Evolutionary conservation across 2,797 vertebrate genomes (phyloP).

Genomic region (Centroberyx gerrardi): DNA sequence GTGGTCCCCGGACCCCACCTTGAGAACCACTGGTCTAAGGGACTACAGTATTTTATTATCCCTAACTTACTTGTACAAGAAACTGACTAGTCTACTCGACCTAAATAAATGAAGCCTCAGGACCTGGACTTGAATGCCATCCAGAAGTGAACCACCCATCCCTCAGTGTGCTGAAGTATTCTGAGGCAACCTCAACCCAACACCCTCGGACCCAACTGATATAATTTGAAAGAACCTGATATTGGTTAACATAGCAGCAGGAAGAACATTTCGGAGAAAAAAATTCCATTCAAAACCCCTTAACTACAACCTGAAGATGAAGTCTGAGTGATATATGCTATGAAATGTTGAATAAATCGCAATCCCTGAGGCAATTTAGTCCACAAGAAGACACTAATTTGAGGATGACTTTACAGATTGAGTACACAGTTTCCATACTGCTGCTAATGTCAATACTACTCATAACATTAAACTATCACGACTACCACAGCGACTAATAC

Average conservation of each 20-base stretch:
- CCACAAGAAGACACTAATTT: too few species aligned
- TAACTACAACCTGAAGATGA: neutral
- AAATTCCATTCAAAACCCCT: neutral
- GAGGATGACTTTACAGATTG: too few species aligned
- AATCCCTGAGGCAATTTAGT: too few species aligned
- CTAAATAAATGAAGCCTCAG: neutral
- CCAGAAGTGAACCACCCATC: neutral
- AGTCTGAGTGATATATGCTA: neutral
- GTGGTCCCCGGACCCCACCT: too few species aligned
- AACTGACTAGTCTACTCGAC: neutral
- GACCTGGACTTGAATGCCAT: neutral
- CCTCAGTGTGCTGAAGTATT: too few species aligned
- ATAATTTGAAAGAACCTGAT: too few species aligned
- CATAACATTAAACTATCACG: constrained; percentile 6
- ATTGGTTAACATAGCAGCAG: neutral
- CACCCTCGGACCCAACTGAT: too few species aligned
- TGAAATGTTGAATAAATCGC: neutral
- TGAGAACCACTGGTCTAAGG: too few species aligned
- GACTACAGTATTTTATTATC: too few species aligned
- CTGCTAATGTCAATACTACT: neutral
- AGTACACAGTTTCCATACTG: neutral
- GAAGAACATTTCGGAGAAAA: neutral
- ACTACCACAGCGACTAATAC: constrained; percentile 1
- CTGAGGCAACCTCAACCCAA: too few species aligned
- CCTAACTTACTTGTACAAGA: neutral